phyloP scores from a whole-genome alignment of 2,888 invertebrate species.

The Mystacides longicornis region DNA sequence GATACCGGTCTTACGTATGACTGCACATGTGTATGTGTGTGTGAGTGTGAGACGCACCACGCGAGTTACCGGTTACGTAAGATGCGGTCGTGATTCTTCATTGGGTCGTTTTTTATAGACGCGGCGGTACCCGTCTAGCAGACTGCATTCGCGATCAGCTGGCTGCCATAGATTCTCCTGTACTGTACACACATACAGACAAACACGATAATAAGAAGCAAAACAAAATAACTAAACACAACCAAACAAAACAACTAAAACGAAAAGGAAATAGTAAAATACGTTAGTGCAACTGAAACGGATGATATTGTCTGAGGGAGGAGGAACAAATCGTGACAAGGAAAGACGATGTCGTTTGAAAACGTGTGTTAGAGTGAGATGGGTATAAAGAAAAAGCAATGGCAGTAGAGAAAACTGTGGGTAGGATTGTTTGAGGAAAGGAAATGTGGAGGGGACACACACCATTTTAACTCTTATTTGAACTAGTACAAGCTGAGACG shows the following conservation, averaged over 20 bases:
- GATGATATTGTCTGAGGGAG: background rate
- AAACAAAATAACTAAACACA: too few species aligned
- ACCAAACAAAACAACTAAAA: too few species aligned
- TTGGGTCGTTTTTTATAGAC: slow-evolving; percentile 1
- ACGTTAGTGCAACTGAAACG: too few species aligned
- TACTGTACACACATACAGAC: too few species aligned
- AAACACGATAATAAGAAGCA: too few species aligned
- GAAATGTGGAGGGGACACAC: too few species aligned
- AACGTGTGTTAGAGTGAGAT: background rate
- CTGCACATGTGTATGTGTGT: background rate
- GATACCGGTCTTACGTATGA: background rate
- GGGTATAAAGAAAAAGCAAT: background rate
- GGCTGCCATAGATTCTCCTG: background rate
- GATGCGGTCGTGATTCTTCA: slow-evolving; percentile 3
- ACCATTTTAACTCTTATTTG: too few species aligned
- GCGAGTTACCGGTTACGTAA: background rate
- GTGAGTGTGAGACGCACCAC: too few species aligned
- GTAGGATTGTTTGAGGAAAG: too few species aligned
- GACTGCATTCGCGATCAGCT: slow-evolving; percentile 5
- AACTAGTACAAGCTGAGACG: too few species aligned
- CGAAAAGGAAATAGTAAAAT: too few species aligned
- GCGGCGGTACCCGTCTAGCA: background rate
- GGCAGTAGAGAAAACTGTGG: background rate
- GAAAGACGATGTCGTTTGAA: background rate
- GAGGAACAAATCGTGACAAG: background rate